Evolutionary conservation across 2,113 vertebrate genomes (phyloP), one percentile per base, ranked within the genome.

Genomic region (Amblyopsis rosae): DNA sequence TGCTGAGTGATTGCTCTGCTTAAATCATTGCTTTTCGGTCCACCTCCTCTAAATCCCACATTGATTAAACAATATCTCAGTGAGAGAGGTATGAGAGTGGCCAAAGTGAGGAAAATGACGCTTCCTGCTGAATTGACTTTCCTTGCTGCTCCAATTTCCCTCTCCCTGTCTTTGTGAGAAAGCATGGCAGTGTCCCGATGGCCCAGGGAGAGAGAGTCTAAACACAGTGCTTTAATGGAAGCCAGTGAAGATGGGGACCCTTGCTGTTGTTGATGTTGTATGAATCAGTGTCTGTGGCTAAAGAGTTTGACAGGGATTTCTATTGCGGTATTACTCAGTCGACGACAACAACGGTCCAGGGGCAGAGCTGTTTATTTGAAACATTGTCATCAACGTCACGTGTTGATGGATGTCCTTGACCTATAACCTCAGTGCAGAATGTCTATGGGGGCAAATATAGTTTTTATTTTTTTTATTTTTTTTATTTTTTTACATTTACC

Each of bases 121-220:
- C 75, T 84, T 82, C 82, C 86, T 78, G 70, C 70, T 70, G 61
- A 78, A 67, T 69, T 17, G 63, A 76, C 70, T 65, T 45, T 69
- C 49, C 0, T 33, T 17, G 55, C 61, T 62, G 50, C 57, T 54
- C 59, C 61, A 26, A 59, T 60, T 56, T 73, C 79, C 76, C 55
- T 64, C 59, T 85, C 86, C 80, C 77, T 84, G 66, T 62, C 62
- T 63, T 11, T 61, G 47, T 69, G 62, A 63, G 67, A 64, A 75
- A 80, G 82, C 65, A 64, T 72, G 64, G 79, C 57, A 41, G 65
- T 46, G 32, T 9, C 0, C 4, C 1, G 17, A 10, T 8, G 69
- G 32, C 76, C 60, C 80, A 70, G 75, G 70, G 74, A 82, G 80
- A 68, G 77, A 68, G 74, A 81, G 80, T 63, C 76, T 68, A 72